Evolutionary conservation across 2,888 invertebrate species (phyloP), one percentile per base, ranked within the genome.

Genomic region (Himalopsyche japonica): DNA sequence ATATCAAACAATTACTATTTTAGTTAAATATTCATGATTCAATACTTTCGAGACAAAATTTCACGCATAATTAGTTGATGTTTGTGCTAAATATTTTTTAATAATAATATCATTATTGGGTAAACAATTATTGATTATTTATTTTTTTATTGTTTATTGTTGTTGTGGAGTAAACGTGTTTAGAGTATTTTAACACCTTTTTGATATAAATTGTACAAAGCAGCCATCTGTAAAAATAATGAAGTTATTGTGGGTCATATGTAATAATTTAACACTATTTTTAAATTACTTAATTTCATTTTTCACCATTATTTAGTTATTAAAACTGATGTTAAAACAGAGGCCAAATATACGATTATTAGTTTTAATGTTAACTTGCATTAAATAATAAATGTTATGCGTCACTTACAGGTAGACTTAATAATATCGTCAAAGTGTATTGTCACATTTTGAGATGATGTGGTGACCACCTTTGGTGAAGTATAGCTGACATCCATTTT

Each of bases 331-430:
- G 70, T 81, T 43, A 18, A 76, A 30, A 37, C 81, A 81, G 81
- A 81, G 81, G 81, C 81, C 81, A 81, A 81, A 81, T 76, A 81
- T 48, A 76, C 12, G 34, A 47, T 57, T 57, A 57, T 57, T 57
- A 57, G 57, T 20, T 20, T 20, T 57, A 49, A 57, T 57, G 20
- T n/a, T 57, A 20, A 57, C 57, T 57, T 57, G 20, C 57, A 57
- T 24, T 57, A 57, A 57, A 57, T 57, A 57, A 20, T 20, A 57
- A 20, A 57, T 15, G 37, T 18, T 49, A 49, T 49, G 20, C 49
- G 20, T 49, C 49, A 6, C 24, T 20, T 15, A 20, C 57, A 57
- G 57, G 57, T 57, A 57, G 57, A 57, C 20, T 57, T 57, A 57
- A 20, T 20, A 20, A 24, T 57, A 57, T 20, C 57, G 20, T 10